A percentile compares a stretch with the other conserved stretches of the same genome.
phyloP scores from a whole-genome alignment of 2,113 vertebrate genomes.

The Sphyrna mokarran region DNA sequence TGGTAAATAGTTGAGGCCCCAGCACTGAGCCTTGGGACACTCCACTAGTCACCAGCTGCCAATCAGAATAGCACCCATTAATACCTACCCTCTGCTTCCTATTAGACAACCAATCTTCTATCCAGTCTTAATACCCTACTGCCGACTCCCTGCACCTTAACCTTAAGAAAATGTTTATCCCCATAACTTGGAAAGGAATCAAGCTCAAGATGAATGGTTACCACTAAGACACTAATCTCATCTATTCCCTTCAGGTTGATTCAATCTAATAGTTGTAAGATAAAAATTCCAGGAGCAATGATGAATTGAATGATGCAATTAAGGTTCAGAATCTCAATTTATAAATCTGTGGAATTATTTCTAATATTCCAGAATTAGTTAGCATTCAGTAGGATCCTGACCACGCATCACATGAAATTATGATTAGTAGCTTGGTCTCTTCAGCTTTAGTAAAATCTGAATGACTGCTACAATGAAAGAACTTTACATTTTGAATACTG shows the following conservation, averaged over 20 bases:
- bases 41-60: too few species aligned
- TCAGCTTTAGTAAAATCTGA: neutral
- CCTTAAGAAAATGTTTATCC: neutral
- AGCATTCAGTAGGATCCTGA: neutral
- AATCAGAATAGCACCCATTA: too few species aligned
- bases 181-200: neutral
- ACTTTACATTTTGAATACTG: neutral
- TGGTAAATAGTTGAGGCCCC: too few species aligned
- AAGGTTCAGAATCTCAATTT: neutral
- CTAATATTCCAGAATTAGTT: neutral
- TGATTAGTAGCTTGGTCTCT: neutral
- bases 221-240: neutral
- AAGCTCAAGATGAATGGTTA: neutral
- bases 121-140: too few species aligned
- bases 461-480: neutral
- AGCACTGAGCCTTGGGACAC: too few species aligned
- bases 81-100: too few species aligned
- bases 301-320: neutral
- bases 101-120: too few species aligned
- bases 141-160: too few species aligned
- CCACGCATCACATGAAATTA: neutral
- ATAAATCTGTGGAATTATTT: neutral
- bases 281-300: neutral
- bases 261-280: neutral
- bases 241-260: neutral